phyloP scores from a whole-genome alignment of 2,113 vertebrate genomes.

The Laterallus jamaicensis region DNA sequence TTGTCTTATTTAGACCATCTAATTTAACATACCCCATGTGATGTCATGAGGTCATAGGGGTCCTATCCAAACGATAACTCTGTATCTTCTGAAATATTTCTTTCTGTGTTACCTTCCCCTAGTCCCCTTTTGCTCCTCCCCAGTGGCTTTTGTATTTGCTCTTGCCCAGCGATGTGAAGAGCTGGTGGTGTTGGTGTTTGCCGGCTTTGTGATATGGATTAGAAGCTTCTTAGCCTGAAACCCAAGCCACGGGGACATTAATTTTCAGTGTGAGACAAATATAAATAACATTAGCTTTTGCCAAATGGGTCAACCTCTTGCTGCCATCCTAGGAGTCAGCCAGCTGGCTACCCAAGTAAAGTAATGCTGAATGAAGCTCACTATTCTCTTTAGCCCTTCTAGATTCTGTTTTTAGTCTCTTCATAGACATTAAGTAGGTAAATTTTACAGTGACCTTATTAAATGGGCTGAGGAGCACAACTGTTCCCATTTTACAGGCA shows the following conservation, averaged over 20 bases:
- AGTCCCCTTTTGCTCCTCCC: background rate
- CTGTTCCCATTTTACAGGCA: background rate
- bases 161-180: background rate
- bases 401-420: background rate
- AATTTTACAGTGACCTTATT: background rate
- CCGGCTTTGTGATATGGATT: slow-evolving; percentile 7
- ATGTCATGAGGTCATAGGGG: background rate
- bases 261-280: slow-evolving; percentile 7
- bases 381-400: background rate
- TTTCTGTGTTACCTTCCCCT: background rate
- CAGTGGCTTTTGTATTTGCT: background rate
- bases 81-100: background rate
- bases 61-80: background rate
- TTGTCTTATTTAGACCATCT: slow-evolving; percentile 31
- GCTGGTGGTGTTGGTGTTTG: background rate
- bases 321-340: slow-evolving; percentile 12
- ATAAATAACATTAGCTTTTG: slow-evolving; percentile 26
- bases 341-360: slow-evolving; percentile 28
- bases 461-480: background rate
- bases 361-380: slow-evolving; percentile 17
- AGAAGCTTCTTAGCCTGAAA: background rate
- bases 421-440: background rate
- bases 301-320: slow-evolving; percentile 38
- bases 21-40: background rate
- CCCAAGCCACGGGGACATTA: background rate